Base-by-base conservation (phyloP, 2,797 vertebrate genomes). In the Poecilia gillii region DNA sequence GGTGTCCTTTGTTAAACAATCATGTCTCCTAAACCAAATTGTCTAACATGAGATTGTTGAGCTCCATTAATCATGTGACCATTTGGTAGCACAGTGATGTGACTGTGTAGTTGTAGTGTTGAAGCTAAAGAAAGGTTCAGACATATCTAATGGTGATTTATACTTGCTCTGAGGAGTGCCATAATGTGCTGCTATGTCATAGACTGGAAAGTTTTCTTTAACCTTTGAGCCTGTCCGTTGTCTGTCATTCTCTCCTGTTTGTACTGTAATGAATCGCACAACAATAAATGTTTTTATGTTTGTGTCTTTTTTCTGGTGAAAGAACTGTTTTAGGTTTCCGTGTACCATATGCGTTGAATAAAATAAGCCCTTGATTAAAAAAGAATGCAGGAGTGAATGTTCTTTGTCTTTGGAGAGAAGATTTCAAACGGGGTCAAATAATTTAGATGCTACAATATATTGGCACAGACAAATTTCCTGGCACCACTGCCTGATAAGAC, bases 131-230 rank as follows among this genome's bases (percentile, higher is more conserved):
- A 74, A 82, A 89, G 73, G 73, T 77, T 71, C 41, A 81, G 66
- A 91, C 81, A 75, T 84, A 87, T 91, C 79, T 91, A 80, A 90
- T 74, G 71, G 79, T 93, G 86, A 94, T 93, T 92, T 74, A 84
- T 73, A 71, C 84, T 85, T 82, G 88, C 72, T 89, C 75, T 76
- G 82, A 88, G 84, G 90, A 94, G 93, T 90, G 93, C 88, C 92
- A 91, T 94, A 91, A 91, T 91, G 91, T 93, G 94, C 93, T 95
- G 94, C 94, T 95, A 93, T 91, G 92, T 93, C 90, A 91, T 90
- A 90, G 92, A 94, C 94, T 93, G 94, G 91, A 92, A 92, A 81
- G 62, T 81, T 92, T 91, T 75, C 74, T 87, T 78, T 93, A 90
- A 90, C 90, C 89, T 90, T 92, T 85, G 85, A 88, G 81, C 86